Percentiles rank a stretch among this genome's conserved stretches.
These are phyloP conservation scores for Eurytoma adleriae DNA, from an alignment of 2,888 invertebrate species.

Conservation along the genomic window DNA sequence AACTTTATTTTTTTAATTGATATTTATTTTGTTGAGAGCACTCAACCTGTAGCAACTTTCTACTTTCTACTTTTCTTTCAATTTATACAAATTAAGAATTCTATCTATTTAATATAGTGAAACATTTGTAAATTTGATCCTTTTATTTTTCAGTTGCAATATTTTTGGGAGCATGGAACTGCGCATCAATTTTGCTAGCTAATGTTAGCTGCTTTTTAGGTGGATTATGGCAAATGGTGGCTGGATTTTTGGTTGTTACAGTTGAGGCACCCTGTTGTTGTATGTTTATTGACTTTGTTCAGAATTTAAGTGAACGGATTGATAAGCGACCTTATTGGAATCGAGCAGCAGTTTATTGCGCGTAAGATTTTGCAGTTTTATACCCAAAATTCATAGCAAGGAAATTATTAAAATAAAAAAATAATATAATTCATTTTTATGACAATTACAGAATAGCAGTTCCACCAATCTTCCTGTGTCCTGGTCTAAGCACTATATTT, in stretches of 20 bases:
- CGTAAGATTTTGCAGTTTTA: slow-evolving; percentile 79
- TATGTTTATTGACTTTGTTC: slow-evolving; percentile 96
- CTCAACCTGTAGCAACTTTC: too few species aligned
- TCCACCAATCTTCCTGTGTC: slow-evolving; percentile 88
- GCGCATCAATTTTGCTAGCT: slow-evolving; percentile 81
- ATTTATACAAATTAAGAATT: too few species aligned
- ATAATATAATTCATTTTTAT: slow-evolving; percentile 24
- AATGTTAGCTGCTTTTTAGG: slow-evolving; percentile 83
- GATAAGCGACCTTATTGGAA: slow-evolving; percentile 93
- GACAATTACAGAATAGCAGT: slow-evolving; percentile 83
- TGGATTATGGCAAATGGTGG: slow-evolving; percentile 91
- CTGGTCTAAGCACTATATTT: slow-evolving; percentile 86
- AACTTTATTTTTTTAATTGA: background rate
- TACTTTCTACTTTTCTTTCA: too few species aligned
- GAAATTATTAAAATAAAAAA: background rate
- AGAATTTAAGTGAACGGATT: slow-evolving; percentile 88
- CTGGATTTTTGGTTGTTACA: slow-evolving; percentile 91
- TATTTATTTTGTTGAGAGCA: too few species aligned
- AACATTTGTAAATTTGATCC: background rate
- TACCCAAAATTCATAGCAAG: slow-evolving; percentile 4
- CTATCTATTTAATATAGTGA: too few species aligned
- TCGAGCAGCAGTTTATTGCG: slow-evolving; percentile 89
- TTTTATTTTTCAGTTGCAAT: slow-evolving; percentile 85
- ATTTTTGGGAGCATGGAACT: slow-evolving; percentile 87
- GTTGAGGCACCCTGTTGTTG: slow-evolving; percentile 99